Percentiles rank a stretch among this genome's conserved stretches.
Evolutionary conservation across 2,797 vertebrate genomes (phyloP).

Genomic region (Crocodylus rhombifer): DNA sequence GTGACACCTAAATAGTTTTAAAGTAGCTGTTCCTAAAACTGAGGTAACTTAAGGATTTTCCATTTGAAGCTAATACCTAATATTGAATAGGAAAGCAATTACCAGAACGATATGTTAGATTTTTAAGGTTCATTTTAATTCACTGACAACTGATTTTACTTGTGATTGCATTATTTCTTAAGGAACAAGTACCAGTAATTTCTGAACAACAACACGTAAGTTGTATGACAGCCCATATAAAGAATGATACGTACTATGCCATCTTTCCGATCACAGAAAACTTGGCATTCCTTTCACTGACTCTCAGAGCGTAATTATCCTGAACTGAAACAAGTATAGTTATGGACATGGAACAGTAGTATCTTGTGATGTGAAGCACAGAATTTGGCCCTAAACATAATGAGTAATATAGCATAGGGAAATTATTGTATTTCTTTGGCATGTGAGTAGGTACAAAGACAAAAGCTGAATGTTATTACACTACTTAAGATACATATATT

Average conservation of each 20-base stretch:
- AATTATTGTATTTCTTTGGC: neutral
- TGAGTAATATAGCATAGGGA: neutral
- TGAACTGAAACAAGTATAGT: neutral
- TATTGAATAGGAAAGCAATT: neutral
- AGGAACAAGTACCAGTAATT: neutral
- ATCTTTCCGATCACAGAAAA: neutral
- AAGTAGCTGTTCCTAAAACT: neutral
- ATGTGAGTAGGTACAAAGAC: neutral
- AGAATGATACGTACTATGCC: neutral
- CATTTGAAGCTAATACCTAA: neutral
- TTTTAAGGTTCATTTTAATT: neutral
- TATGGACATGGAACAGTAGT: neutral
- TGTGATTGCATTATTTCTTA: neutral
- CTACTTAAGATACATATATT: neutral
- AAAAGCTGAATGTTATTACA: neutral
- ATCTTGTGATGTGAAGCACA: neutral
- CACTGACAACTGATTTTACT: neutral
- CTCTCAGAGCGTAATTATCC: neutral
- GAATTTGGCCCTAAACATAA: neutral
- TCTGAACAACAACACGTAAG: neutral
- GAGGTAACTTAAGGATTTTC: neutral
- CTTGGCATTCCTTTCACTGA: neutral
- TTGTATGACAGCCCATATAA: neutral
- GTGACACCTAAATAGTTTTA: neutral
- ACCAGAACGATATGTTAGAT: rapidly evolving